Conservation (phyloP, 1,140 invertebrate species). For the Orchesella cincta region DNA sequence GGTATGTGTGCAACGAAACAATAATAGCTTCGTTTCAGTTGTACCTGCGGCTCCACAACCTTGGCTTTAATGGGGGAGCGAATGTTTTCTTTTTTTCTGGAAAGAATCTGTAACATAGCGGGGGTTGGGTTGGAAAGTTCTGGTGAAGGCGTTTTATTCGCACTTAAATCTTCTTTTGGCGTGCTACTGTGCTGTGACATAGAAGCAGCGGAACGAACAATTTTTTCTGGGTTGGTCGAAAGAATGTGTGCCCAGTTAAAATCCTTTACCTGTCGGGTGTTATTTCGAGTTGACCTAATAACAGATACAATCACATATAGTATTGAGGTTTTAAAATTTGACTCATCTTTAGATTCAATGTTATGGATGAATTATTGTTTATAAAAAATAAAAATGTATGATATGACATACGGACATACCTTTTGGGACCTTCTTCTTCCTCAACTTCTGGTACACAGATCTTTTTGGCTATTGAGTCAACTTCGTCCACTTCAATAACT, state of each 20-base stretch:
- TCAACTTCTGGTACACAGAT: conserved; percentile 33
- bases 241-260: conserved; percentile 50
- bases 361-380: not conserved
- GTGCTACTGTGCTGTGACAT: conserved; percentile 40
- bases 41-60: conserved; percentile 11
- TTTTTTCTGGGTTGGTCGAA: conserved; percentile 49
- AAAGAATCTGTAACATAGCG: conserved; percentile 50
- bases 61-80: conserved; percentile 30
- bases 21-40: too few relatives aligned
- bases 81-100: conserved; percentile 49
- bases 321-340: too few relatives aligned
- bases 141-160: conserved; percentile 40
- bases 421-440: conserved; percentile 37
- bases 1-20: too few relatives aligned
- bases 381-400: not conserved
- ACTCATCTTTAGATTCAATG: too few relatives aligned
- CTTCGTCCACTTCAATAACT: not conserved
- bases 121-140: conserved; percentile 45
- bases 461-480: conserved; percentile 36
- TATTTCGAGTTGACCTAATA: conserved; percentile 44
- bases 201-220: conserved; percentile 44
- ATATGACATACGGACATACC: too few relatives aligned
- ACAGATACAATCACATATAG: too few relatives aligned
- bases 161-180: conserved; percentile 20
- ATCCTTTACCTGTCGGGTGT: conserved; percentile 48